Evolutionary conservation across 2,888 invertebrate species (phyloP).

Genomic region (Tolmerus cingulatus): DNA sequence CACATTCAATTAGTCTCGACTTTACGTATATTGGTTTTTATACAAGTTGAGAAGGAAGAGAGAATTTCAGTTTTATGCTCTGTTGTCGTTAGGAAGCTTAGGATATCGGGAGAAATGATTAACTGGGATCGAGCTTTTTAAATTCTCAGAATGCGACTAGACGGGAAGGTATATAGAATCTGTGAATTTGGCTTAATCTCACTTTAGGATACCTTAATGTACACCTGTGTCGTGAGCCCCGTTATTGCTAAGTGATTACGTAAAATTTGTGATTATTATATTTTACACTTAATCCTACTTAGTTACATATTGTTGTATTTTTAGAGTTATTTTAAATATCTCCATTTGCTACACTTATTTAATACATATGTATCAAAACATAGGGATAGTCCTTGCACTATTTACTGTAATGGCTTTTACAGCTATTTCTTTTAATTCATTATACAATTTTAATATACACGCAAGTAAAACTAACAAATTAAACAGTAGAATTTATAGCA

Average conservation of each 20-base stretch:
- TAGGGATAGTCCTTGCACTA: background rate
- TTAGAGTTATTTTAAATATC: background rate
- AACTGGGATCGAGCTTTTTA: background rate
- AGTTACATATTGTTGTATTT: background rate
- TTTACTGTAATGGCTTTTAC: background rate
- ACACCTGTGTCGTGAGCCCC: background rate
- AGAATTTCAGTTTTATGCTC: background rate
- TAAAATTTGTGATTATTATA: slow-evolving; percentile 31
- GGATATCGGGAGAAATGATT: background rate
- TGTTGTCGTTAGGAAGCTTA: background rate
- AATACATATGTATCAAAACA: background rate
- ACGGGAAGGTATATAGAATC: background rate
- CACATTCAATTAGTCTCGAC: background rate
- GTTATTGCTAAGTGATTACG: slow-evolving; percentile 24
- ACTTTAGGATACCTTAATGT: background rate
- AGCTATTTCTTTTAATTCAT: background rate
- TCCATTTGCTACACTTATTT: background rate
- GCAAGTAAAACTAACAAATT: background rate
- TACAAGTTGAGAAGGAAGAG: background rate
- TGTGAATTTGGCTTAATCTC: background rate
- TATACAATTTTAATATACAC: background rate
- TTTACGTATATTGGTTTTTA: slow-evolving; percentile 27
- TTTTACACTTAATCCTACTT: background rate
- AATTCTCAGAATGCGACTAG: background rate
- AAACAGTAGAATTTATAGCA: background rate